Percentiles rank a stretch among this genome's conserved stretches.
Evolutionary conservation across 2,797 vertebrate species (phyloP).

Genomic region (Calcarius lapponicus): DNA sequence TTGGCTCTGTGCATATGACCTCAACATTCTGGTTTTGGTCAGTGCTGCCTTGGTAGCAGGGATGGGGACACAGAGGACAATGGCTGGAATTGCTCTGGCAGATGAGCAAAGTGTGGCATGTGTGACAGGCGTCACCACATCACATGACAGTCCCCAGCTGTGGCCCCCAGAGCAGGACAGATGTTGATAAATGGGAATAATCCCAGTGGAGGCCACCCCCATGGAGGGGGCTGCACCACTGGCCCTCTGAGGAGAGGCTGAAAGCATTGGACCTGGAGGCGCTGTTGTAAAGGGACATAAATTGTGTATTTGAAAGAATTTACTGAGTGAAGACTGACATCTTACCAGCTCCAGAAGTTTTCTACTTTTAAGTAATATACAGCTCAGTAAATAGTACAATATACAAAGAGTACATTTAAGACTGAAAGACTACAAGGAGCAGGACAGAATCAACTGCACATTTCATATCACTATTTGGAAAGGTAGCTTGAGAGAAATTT

Average conservation of each 20-base stretch:
- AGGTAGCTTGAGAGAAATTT: not conserved
- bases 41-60: not conserved
- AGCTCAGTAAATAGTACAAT: not conserved
- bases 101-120: not conserved
- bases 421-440: not conserved
- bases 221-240: not conserved
- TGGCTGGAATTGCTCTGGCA: not conserved
- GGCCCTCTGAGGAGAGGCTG: not conserved
- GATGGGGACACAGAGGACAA: not conserved
- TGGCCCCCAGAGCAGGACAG: not conserved
- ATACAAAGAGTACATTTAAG: not conserved
- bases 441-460: not conserved
- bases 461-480: not conserved
- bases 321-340: not conserved
- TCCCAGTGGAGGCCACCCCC: not conserved
- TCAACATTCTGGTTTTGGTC: not conserved
- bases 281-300: not conserved
- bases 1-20: not conserved
- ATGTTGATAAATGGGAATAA: not conserved
- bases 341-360: not conserved
- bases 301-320: not conserved
- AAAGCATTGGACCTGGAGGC: not conserved
- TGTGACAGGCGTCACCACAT: not conserved
- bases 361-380: not conserved
- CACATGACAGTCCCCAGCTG: not conserved